These are phyloP conservation scores for Oncorhynchus gorbuscha DNA, from an alignment of 2,113 vertebrate genomes.

Conservation along the genomic window DNA sequence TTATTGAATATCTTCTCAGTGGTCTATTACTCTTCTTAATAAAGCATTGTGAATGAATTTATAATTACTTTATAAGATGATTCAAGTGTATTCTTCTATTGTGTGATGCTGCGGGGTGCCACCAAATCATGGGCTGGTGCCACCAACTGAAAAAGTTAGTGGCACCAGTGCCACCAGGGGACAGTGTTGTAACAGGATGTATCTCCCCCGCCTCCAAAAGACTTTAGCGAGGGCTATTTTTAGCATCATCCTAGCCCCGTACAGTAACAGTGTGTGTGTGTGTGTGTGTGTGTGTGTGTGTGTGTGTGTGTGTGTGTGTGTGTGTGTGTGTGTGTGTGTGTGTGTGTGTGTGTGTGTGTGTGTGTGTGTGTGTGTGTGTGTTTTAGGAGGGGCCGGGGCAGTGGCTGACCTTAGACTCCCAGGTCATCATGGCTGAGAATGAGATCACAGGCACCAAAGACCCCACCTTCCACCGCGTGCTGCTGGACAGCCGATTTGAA, in stretches of 20 bases:
- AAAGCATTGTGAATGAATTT: too few species aligned
- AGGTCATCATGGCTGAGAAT: constrained; percentile 95
- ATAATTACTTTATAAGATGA: too few species aligned
- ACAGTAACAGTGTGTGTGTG: background rate
- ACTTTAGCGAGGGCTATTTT: too few species aligned
- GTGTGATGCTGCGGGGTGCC: too few species aligned
- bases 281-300: background rate
- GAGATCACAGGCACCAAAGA: constrained; percentile 98
- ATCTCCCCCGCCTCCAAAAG: too few species aligned
- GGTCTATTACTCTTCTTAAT: too few species aligned
- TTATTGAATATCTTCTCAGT: too few species aligned
- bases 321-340: background rate
- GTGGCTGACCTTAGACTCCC: constrained; percentile 94
- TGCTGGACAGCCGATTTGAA: constrained; percentile 95
- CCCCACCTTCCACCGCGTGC: constrained; percentile 94
- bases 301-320: background rate
- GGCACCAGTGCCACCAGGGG: too few species aligned
- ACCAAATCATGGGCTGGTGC: too few species aligned
- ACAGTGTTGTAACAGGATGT: too few species aligned
- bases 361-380: background rate
- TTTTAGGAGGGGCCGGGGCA: constrained; percentile 92
- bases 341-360: background rate
- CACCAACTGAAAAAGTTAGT: too few species aligned
- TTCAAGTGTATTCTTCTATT: too few species aligned
- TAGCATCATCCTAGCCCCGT: background rate